These are phyloP conservation scores for Psettodes erumei DNA, from an alignment of 2,113 vertebrate species.

Conservation along the genomic window DNA sequence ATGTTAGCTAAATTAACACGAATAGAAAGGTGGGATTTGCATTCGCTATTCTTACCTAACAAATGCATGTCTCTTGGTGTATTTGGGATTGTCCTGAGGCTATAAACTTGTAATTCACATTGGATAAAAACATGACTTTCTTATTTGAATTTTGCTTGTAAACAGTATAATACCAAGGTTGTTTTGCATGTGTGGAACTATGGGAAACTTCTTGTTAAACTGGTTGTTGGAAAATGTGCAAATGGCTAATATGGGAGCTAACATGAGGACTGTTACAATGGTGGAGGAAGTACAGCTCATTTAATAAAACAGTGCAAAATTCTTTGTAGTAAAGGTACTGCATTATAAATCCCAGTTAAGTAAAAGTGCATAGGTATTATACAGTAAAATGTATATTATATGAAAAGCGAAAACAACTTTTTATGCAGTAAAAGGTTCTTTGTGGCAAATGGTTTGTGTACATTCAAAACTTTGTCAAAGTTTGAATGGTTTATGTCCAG, in stretches of 20 bases:
- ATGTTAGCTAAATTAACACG: too few species aligned
- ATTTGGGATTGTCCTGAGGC: background rate
- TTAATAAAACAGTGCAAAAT: background rate
- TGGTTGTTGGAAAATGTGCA: background rate
- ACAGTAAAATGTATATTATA: background rate
- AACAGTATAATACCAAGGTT: too few species aligned
- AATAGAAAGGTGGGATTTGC: background rate
- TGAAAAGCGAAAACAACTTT: background rate
- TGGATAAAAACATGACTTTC: too few species aligned
- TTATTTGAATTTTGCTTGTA: background rate
- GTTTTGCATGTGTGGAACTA: conserved; percentile 2
- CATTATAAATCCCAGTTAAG: background rate
- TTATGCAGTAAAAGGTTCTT: background rate
- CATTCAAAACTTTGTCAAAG: too few species aligned
- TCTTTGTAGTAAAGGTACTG: background rate
- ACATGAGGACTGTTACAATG: background rate
- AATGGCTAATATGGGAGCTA: too few species aligned
- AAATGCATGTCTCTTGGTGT: background rate
- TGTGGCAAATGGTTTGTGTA: too few species aligned
- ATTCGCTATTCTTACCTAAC: background rate
- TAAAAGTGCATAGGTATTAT: background rate
- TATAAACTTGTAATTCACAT: background rate
- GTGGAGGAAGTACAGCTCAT: conserved; percentile 1
- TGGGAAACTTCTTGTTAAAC: background rate
- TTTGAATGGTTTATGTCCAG: too few species aligned